phyloP scores from a whole-genome alignment of 2,113 vertebrate genomes.

The Lepus europaeus region DNA sequence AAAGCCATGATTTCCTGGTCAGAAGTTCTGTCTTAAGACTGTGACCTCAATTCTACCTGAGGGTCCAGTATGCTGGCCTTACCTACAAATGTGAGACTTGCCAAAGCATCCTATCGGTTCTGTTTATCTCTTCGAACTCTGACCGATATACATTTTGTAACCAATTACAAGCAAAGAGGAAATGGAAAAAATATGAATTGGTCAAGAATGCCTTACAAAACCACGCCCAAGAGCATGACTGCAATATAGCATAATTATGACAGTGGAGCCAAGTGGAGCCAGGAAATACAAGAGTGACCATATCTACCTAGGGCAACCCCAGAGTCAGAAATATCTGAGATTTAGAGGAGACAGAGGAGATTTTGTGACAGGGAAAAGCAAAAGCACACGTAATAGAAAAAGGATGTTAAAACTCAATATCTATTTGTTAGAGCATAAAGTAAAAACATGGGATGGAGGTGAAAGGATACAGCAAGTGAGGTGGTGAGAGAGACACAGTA shows the following conservation, averaged over 20 bases:
- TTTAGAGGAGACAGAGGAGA: not conserved
- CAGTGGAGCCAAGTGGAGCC: not conserved
- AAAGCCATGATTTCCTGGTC: not conserved
- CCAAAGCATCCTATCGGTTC: not conserved
- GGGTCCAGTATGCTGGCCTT: not conserved
- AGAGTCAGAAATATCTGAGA: not conserved
- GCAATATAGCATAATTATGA: not conserved
- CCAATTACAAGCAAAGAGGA: not conserved
- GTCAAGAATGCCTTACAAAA: not conserved
- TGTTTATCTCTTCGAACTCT: not conserved
- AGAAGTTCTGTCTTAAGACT: not conserved
- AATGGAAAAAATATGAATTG: slow-evolving; percentile 18
- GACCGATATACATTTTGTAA: not conserved
- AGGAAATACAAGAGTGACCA: not conserved
- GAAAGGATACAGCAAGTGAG: not conserved
- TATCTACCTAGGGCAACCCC: not conserved
- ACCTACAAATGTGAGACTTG: slow-evolving; percentile 17
- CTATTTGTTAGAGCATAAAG: not conserved
- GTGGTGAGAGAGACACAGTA: not conserved
- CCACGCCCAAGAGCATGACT: not conserved
- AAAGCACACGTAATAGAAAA: not conserved
- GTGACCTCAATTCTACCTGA: not conserved
- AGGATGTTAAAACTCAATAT: not conserved
- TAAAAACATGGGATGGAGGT: not conserved
- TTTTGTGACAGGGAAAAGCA: not conserved